These are phyloP conservation scores for Sarcophaga subvicina DNA, from an alignment of 2,888 invertebrate species.

Conservation along the genomic window DNA sequence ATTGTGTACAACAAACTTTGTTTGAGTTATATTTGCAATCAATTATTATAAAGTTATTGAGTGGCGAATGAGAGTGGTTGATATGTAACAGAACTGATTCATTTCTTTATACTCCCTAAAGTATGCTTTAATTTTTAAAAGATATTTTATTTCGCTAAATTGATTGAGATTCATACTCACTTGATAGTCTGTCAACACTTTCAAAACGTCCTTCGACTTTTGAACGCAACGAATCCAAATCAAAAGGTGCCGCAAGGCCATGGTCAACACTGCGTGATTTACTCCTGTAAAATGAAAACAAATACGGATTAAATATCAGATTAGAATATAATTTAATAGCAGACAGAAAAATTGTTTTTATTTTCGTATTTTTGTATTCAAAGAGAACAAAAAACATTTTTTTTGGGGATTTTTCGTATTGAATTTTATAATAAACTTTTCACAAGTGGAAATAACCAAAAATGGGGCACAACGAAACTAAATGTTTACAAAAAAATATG, in stretches of 20 bases:
- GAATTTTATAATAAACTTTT: conserved; percentile 9
- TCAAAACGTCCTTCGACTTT: conserved; percentile 94
- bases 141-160: not conserved
- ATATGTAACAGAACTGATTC: too few species aligned
- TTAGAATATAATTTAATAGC: conserved; percentile 42
- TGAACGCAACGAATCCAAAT: conserved; percentile 91
- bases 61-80: too few species aligned
- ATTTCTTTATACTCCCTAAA: not conserved
- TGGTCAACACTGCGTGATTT: conserved; percentile 96
- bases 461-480: conserved; percentile 23
- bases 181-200: conserved; percentile 87
- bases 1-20: too few species aligned
- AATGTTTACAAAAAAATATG: conserved; percentile 14
- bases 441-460: conserved; percentile 69
- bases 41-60: too few species aligned
- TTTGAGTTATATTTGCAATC: too few species aligned
- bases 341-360: too few species aligned
- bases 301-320: conserved; percentile 46
- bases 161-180: conserved; percentile 75
- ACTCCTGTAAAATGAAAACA: conserved; percentile 86
- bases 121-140: not conserved
- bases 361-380: too few species aligned
- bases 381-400: too few species aligned
- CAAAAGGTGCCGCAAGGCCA: conserved; percentile 92
- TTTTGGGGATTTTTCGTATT: conserved; percentile 16